Base-by-base conservation (phyloP, 1,140 invertebrate species). In the Nymphalis io region DNA sequence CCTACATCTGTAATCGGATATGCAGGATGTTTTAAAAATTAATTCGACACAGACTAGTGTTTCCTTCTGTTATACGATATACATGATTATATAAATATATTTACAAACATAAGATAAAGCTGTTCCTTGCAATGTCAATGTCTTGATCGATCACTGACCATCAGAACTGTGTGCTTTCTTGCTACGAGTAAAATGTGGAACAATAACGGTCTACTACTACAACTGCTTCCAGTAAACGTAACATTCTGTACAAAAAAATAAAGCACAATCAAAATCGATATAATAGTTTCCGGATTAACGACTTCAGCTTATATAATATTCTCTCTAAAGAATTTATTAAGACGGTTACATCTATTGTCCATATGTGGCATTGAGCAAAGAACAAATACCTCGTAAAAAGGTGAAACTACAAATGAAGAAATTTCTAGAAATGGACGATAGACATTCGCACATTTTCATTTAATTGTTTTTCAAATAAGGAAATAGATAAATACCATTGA, bases 391-490 rank as follows among this genome's bases (percentile, higher is more conserved):
- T 55, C 51, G 51, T 55, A 55, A 55, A 55, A 55, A 55, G 51
- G 51, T 55, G 51, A 27, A 55, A 55, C 51, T 6, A 27, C 51
- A 55, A 27, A 55, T 55, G 66, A 59, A 68, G 59, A 68, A 60
- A 58, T 70, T 65, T 65, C 68, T 70, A 51, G 44, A 60, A 70
- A 60, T 33, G 44, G 62, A 64, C 65, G 57, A 16, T 40, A 40
- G 46, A 53, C 51, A 59, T 70, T 70, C 68, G 44, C 68, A 70
- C 68, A 70, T 60, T 59, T 40, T 59, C 67, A 68, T 72, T 68
- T 72, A 68, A 72, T 72, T 72, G 60, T 72, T 68, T 61, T 67
- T 60, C 61, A 70, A 44, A 65, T 60, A 70, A 60, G 62, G 68
- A n/a, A 44, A 40, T 57, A 57, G 23, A 21, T 59, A 58, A 62